A percentile compares a stretch with the other conserved stretches of the same genome.
phyloP scores from a whole-genome alignment of 2,797 vertebrate genomes.

The Squalus acanthias region DNA sequence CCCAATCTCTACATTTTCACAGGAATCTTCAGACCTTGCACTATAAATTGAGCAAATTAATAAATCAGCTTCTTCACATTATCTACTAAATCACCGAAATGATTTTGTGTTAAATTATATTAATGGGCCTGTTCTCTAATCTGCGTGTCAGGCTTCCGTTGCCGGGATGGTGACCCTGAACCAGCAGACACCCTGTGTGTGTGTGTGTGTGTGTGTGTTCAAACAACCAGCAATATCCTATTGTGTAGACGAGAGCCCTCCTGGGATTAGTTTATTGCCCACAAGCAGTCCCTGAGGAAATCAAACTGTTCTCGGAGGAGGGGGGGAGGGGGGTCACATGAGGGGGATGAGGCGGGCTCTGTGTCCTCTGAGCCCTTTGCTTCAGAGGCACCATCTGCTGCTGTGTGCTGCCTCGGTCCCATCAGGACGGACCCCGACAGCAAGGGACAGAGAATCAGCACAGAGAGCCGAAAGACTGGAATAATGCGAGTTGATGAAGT shows the following conservation, averaged over 20 bases:
- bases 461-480: slow-evolving; percentile 72
- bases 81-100: slow-evolving; percentile 6
- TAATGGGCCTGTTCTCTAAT: background rate
- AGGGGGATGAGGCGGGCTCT: slow-evolving; percentile 65
- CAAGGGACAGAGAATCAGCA: slow-evolving; percentile 25
- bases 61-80: slow-evolving; percentile 12
- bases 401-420: slow-evolving; percentile 42
- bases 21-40: background rate
- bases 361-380: slow-evolving; percentile 65
- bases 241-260: slow-evolving; percentile 17
- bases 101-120: slow-evolving; percentile 22
- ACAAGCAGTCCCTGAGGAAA: slow-evolving; percentile 80
- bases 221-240: slow-evolving; percentile 1
- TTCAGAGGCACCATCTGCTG: slow-evolving; percentile 59
- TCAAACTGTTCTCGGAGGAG: slow-evolving; percentile 64
- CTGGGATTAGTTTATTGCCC: slow-evolving; percentile 31
- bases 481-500: slow-evolving; percentile 95
- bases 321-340: slow-evolving; percentile 51
- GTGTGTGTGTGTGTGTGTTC: background rate
- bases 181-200: background rate
- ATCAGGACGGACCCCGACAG: slow-evolving; percentile 47
- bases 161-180: slow-evolving; percentile 14
- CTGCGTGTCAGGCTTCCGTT: background rate
- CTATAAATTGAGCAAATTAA: slow-evolving; percentile 15
- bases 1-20: slow-evolving; percentile 20